These are phyloP conservation scores for Athalia circularis DNA, from an alignment of 2,888 invertebrate species.

Conservation along the genomic window DNA sequence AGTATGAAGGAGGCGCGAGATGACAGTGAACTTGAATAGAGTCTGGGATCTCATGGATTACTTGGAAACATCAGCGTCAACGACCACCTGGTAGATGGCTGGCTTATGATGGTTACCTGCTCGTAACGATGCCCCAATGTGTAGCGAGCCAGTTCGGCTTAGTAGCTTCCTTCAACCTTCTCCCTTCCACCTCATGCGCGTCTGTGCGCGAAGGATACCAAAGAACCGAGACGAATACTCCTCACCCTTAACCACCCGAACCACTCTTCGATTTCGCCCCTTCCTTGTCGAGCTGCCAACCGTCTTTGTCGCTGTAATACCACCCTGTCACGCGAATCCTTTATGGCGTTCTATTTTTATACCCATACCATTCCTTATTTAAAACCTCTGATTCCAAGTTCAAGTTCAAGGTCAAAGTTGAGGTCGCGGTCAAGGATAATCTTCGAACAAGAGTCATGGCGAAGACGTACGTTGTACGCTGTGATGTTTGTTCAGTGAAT, in stretches of 20 bases:
- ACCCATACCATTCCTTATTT: neutral
- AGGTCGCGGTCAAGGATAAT: neutral
- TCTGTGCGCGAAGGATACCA: slow-evolving; percentile 15
- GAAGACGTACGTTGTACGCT: too few relatives aligned
- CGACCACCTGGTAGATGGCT: slow-evolving; percentile 30
- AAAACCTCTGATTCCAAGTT: slow-evolving; percentile 3
- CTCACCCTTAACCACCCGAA: slow-evolving; percentile 23
- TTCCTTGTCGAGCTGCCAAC: neutral
- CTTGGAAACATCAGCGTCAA: slow-evolving; percentile 34
- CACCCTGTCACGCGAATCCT: slow-evolving; percentile 8
- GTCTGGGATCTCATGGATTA: slow-evolving; percentile 16
- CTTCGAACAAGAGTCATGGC: too few relatives aligned
- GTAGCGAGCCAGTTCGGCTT: neutral
- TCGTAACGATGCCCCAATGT: slow-evolving; percentile 25
- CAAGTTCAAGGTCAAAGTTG: neutral
- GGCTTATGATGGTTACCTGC: neutral
- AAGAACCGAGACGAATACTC: slow-evolving; percentile 19
- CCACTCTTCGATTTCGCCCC: neutral
- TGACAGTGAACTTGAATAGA: slow-evolving; percentile 9
- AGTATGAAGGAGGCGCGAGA: neutral
- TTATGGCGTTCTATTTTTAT: neutral
- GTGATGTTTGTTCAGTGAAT: too few relatives aligned
- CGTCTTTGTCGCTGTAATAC: neutral
- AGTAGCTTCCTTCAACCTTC: neutral
- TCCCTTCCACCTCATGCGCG: too few relatives aligned